Conservation (phyloP, 2,113 vertebrate species). For the Chelonoidis abingdonii region DNA sequence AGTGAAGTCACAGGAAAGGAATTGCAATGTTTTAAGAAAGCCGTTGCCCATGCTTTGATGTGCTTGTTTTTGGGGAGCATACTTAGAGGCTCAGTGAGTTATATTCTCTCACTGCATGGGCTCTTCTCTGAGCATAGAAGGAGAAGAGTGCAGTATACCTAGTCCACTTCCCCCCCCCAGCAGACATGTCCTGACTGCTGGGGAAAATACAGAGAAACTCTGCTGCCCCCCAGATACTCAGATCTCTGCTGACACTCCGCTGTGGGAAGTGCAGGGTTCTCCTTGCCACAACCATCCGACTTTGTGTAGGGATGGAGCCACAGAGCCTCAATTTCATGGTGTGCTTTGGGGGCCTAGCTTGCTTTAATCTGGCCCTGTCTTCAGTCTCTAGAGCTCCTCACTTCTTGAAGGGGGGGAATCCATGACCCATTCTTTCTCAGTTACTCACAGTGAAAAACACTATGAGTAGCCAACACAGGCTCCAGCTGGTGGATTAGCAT, state of each 20-base stretch:
- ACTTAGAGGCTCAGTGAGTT: background rate
- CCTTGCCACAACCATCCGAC: background rate
- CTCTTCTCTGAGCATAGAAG: background rate
- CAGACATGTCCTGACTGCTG: background rate
- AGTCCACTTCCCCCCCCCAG: background rate
- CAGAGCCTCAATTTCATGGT: background rate
- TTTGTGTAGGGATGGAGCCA: background rate
- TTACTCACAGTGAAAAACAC: constrained; percentile 52
- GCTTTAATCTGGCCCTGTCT: background rate
- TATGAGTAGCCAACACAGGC: background rate
- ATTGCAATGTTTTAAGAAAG: constrained; percentile 46
- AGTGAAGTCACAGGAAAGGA: constrained; percentile 13
- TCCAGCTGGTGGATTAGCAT: constrained; percentile 57
- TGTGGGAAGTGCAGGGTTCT: background rate
- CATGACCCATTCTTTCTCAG: constrained; percentile 58
- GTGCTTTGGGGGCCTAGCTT: background rate
- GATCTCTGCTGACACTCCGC: background rate
- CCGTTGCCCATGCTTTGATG: constrained; percentile 18
- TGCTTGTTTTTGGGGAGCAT: constrained; percentile 26
- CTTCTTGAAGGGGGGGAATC: constrained; percentile 42
- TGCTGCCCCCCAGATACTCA: background rate
- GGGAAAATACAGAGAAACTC: background rate
- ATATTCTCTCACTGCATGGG: background rate
- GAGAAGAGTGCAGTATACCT: background rate
- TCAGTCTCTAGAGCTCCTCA: background rate